These are phyloP conservation scores for Nothoprocta pentlandii DNA, from an alignment of 2,113 vertebrate species.

Conservation along the genomic window DNA sequence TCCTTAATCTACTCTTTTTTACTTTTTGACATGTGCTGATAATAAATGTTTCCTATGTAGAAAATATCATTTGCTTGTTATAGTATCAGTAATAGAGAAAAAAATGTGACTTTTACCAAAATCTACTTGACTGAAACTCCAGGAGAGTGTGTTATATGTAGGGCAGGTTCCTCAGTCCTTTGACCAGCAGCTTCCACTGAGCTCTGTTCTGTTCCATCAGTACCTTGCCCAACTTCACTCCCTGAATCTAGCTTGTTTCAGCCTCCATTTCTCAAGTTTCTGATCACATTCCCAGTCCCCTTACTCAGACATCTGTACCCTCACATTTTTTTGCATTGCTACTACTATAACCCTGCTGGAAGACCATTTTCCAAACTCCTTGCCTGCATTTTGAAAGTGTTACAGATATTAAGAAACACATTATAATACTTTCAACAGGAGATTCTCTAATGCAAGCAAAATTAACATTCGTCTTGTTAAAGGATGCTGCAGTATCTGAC, in stretches of 20 bases:
- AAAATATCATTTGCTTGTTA: background rate
- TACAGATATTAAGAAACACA: background rate
- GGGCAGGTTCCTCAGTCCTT: background rate
- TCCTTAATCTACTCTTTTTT: background rate
- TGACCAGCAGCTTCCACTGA: background rate
- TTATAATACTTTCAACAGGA: background rate
- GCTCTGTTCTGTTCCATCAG: background rate
- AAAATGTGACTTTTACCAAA: background rate
- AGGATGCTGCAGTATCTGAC: background rate
- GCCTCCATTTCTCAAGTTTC: background rate
- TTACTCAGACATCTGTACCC: background rate
- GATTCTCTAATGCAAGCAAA: background rate
- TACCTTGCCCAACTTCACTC: background rate
- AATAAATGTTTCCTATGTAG: background rate
- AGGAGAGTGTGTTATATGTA: rapidly evolving
- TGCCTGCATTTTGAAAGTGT: background rate
- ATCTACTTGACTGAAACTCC: background rate
- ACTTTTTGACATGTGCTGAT: background rate
- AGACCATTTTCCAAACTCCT: background rate
- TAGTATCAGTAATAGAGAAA: background rate
- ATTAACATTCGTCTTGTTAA: background rate
- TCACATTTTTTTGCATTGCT: background rate
- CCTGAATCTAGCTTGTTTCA: background rate
- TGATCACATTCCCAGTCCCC: background rate
- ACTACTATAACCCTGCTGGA: background rate